Evolutionary conservation across 2,797 vertebrate species (phyloP).

Genomic region (Valencia hispanica): DNA sequence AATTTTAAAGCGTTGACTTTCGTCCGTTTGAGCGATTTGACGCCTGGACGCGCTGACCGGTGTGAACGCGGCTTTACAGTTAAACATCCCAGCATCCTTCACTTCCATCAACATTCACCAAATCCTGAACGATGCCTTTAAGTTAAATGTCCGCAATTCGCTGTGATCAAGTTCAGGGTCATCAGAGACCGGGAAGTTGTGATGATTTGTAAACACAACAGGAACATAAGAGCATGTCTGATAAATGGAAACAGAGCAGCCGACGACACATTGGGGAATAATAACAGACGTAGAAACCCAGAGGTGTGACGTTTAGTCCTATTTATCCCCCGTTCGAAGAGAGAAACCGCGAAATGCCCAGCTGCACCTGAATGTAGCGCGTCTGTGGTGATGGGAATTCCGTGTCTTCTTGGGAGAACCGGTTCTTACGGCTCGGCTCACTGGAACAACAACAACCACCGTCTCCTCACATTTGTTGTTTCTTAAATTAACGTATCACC

Average conservation of each 20-base stretch:
- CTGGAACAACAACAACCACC: too few species aligned
- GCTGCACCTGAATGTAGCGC: neutral
- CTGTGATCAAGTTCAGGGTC: neutral
- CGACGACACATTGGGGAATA: neutral
- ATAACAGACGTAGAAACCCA: neutral
- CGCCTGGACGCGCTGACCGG: too few species aligned
- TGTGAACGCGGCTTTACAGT: too few species aligned
- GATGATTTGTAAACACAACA: neutral
- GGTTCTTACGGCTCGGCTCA: too few species aligned
- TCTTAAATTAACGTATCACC: too few species aligned
- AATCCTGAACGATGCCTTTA: neutral
- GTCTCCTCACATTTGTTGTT: too few species aligned
- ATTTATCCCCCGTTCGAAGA: neutral
- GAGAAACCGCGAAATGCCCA: neutral
- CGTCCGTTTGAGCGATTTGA: too few species aligned
- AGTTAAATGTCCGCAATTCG: neutral
- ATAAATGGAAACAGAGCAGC: neutral
- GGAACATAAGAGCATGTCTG: neutral
- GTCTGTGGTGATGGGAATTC: too few species aligned
- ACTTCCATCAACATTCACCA: too few species aligned
- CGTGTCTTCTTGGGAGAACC: too few species aligned
- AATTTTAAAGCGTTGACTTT: too few species aligned
- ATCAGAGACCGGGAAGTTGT: neutral
- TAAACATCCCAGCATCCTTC: neutral
- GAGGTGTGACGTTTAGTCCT: neutral